Base-by-base conservation (phyloP, 2,888 invertebrate genomes). In the Arctia plantaginis region DNA sequence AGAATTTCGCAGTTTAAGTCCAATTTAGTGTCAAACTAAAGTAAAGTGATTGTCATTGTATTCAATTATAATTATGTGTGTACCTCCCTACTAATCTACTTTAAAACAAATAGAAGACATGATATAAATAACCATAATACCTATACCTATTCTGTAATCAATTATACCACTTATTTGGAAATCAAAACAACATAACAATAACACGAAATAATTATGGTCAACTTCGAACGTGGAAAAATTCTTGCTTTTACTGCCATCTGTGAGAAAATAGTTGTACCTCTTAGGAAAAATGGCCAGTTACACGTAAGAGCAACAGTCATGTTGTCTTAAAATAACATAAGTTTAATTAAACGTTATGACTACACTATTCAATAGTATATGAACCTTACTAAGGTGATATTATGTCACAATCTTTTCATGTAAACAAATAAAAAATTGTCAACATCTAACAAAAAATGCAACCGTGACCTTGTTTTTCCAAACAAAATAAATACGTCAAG, bases 201-300 rank as follows among this genome's bases (percentile, higher is more conserved):
- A 62, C 10, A 67, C 10, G 13, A 68, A 33, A 47, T 64, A n/a
- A n/a, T n/a, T n/a, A 33, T 64, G 8, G 1, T 18, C 20, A 65
- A 30, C 23, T 20, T 30, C n/a, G 12, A 59, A 4, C n/a, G 6
- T 33, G n/a, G 23, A n/a, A 55, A n/a, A n/a, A 12, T 12, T 55
- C n/a, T 55, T 15, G 23, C 18, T 1, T 20, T 66, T 75, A 70
- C 69, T 44, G 74, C 82, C 84, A 82, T 82, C 82, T 82, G 67
- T 80, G 44, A 10, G 51, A 51, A 66, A 67, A 66, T 55, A 23
- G 39, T 59, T 72, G 78, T 39, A 80, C 7, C 70, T 51, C 35
- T 41, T 55, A 41, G 27, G 7, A 23, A 12, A 30, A 18, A 73
- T 47, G 66, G 44, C 33, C 74, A 77, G 71, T 71, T 75, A 69